A percentile compares a stretch with the other conserved stretches of the same genome.
Evolutionary conservation across 2,888 invertebrate species (phyloP).

Genomic region (Aphrophora alni): DNA sequence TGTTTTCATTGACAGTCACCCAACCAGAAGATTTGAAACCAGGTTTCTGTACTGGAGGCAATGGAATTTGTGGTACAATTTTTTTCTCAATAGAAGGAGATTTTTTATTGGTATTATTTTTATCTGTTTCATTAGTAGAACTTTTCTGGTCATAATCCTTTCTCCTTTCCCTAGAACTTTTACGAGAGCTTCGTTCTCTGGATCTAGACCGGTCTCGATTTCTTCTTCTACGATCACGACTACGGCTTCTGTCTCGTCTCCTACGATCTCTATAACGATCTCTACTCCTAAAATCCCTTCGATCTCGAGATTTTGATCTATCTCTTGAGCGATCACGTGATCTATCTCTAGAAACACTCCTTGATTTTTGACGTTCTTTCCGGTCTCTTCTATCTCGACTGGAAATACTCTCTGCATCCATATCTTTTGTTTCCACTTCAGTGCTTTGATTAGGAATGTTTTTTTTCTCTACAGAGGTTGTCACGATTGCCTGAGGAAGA

Average conservation of each 20-base stretch:
- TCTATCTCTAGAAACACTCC: slow-evolving; percentile 47
- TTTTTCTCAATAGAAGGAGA: slow-evolving; percentile 25
- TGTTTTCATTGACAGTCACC: slow-evolving; percentile 10
- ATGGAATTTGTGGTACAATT: slow-evolving; percentile 9
- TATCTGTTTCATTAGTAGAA: slow-evolving; percentile 22
- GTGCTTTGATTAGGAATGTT: slow-evolving; percentile 55
- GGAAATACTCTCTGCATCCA: slow-evolving; percentile 61
- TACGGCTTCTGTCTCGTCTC: slow-evolving; percentile 58
- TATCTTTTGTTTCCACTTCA: slow-evolving; percentile 38
- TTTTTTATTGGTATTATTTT: slow-evolving; percentile 34
- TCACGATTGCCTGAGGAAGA: neutral
- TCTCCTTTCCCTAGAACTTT: slow-evolving; percentile 44
- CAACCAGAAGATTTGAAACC: slow-evolving; percentile 30
- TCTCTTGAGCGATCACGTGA: slow-evolving; percentile 58
- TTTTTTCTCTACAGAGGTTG: slow-evolving; percentile 41
- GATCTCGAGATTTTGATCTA: slow-evolving; percentile 47
- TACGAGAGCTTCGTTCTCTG: slow-evolving; percentile 46
- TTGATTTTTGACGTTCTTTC: slow-evolving; percentile 47
- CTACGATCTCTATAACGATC: slow-evolving; percentile 59
- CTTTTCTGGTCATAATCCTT: slow-evolving; percentile 34
- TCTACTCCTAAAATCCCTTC: slow-evolving; percentile 57
- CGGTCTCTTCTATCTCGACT: slow-evolving; percentile 52
- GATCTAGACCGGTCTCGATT: slow-evolving; percentile 59
- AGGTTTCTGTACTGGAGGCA: slow-evolving; percentile 24
- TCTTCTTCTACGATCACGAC: slow-evolving; percentile 54